Percentiles rank a stretch among this genome's conserved stretches.
These are phyloP conservation scores for Cephus nigrinus DNA, from an alignment of 2,888 invertebrate species.

Conservation along the genomic window DNA sequence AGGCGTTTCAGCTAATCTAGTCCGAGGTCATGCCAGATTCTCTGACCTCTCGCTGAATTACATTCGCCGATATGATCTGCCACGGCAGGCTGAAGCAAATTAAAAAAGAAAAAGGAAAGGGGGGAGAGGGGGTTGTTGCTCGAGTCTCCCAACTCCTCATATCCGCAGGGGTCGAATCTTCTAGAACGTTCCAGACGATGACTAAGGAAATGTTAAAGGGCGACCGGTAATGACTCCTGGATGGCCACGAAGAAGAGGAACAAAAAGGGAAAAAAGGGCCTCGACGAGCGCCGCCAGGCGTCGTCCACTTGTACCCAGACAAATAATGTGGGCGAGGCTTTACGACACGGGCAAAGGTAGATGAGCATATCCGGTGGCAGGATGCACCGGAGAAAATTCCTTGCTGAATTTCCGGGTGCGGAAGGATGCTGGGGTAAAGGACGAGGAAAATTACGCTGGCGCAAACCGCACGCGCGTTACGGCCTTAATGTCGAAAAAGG, in stretches of 20 bases:
- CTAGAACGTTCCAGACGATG: not conserved
- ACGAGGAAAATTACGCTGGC: constrained; percentile 38
- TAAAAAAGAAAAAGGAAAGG: constrained; percentile 2
- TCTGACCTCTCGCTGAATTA: not conserved
- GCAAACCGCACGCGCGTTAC: constrained; percentile 39
- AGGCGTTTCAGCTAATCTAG: constrained; percentile 19
- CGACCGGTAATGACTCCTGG: not conserved
- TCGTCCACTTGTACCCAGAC: not conserved
- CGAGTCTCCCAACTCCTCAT: not conserved
- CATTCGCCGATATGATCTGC: not conserved
- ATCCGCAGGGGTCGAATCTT: not conserved
- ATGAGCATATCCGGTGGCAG: not conserved
- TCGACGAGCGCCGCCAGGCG: not conserved
- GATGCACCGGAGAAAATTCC: not conserved
- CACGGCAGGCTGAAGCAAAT: constrained; percentile 10
- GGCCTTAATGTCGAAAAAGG: constrained; percentile 47
- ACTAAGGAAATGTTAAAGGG: not conserved
- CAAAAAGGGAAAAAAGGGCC: not conserved
- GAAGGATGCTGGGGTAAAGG: not conserved
- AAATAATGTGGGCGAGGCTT: not conserved
- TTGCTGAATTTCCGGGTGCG: not conserved
- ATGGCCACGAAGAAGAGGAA: not conserved
- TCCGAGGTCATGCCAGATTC: not conserved
- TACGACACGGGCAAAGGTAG: not conserved
- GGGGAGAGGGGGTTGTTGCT: constrained; percentile 9